phyloP scores from a whole-genome alignment of 2,113 vertebrate species.

The Calidris pygmaea region DNA sequence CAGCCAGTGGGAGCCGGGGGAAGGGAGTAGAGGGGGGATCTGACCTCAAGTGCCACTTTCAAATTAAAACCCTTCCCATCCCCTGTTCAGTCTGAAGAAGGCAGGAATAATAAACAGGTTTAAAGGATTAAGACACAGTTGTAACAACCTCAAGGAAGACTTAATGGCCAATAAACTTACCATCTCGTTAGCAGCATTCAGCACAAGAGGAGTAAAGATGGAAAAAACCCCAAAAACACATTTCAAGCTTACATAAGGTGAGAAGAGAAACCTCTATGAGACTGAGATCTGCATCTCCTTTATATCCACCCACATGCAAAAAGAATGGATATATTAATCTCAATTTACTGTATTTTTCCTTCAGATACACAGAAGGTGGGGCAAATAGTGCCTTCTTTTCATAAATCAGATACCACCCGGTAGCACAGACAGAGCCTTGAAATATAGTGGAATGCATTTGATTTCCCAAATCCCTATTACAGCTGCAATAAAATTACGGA shows the following conservation, averaged over 20 bases:
- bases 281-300: not conserved
- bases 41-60: not conserved
- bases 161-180: not conserved
- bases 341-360: not conserved
- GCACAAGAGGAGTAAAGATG: not conserved
- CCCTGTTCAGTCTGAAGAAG: not conserved
- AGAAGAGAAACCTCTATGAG: not conserved
- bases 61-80: not conserved
- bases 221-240: not conserved
- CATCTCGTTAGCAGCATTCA: not conserved
- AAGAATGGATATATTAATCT: not conserved
- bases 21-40: not conserved
- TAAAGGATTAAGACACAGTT: not conserved
- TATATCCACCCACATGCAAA: not conserved
- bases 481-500: constrained; percentile 8
- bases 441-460: not conserved
- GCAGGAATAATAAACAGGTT: not conserved
- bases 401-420: not conserved
- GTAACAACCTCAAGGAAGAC: not conserved
- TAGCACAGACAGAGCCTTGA: not conserved
- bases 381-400: not conserved
- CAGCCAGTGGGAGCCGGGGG: not conserved
- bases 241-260: not conserved
- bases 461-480: constrained; percentile 32
- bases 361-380: not conserved